Evolutionary conservation across 2,888 invertebrate genomes (phyloP).

Genomic region (Diabrotica balteata): DNA sequence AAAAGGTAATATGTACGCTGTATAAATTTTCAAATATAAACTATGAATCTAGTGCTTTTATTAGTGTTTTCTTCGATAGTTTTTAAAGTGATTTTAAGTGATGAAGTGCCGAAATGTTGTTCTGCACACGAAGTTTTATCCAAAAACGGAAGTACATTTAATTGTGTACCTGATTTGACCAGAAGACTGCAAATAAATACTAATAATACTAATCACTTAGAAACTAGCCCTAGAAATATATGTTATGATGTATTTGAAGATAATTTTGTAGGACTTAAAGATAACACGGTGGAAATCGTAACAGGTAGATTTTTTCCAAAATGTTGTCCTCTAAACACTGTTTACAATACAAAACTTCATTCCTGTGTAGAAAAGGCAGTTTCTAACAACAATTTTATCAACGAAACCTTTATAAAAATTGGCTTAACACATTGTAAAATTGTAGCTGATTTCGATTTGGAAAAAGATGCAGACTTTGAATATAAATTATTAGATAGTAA

Average conservation of each 20-base stretch:
- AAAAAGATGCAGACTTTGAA: conserved; percentile 6
- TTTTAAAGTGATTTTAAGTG: conserved; percentile 14
- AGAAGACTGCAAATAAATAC: conserved; percentile 26
- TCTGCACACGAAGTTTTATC: conserved; percentile 8
- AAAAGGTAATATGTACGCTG: too few species aligned
- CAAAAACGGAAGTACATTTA: conserved; percentile 2
- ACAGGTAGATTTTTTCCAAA: conserved; percentile 43
- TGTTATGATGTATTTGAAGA: conserved; percentile 29
- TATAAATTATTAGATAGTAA: conserved; percentile 9
- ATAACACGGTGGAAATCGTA: background rate
- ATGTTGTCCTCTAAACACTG: conserved; percentile 48
- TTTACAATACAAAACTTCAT: conserved; percentile 42
- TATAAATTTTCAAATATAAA: background rate
- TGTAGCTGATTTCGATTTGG: conserved; percentile 39
- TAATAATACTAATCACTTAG: conserved; percentile 19
- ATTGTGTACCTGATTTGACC: conserved; percentile 22
- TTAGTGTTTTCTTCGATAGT: conserved; percentile 4
- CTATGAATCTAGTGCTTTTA: conserved; percentile 11
- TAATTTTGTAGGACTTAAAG: conserved; percentile 16
- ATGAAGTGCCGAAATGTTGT: conserved; percentile 29
- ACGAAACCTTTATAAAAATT: conserved; percentile 42
- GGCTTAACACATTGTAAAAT: conserved; percentile 47
- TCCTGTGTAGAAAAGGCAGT: conserved; percentile 38
- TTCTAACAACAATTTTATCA: conserved; percentile 30
- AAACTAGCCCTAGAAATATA: conserved; percentile 2